Conservation (phyloP, 2,888 invertebrate genomes). For the Philonicus albiceps region DNA sequence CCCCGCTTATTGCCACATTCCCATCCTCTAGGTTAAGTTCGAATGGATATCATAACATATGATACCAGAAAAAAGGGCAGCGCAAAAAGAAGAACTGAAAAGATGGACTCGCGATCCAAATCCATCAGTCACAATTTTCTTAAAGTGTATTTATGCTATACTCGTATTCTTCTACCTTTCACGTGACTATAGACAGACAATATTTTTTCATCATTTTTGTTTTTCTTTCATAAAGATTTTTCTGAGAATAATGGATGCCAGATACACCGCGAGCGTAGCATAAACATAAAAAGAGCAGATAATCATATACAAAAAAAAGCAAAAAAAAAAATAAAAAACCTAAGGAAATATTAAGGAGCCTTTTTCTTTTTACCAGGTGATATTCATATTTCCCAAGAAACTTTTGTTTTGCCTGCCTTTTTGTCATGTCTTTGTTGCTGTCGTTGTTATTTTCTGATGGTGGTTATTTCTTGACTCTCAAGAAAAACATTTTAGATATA, state of each 20-base stretch:
- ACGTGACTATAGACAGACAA: background rate
- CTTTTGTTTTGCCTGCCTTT: background rate
- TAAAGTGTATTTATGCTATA: background rate
- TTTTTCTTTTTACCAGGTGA: background rate
- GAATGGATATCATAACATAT: background rate
- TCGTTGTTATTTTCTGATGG: background rate
- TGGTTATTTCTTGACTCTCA: background rate
- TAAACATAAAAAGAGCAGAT: background rate
- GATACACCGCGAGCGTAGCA: background rate
- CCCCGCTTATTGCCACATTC: background rate
- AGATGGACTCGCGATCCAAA: background rate
- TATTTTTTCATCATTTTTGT: background rate
- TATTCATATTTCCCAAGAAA: background rate
- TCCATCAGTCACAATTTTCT: background rate
- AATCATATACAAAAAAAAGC: background rate
- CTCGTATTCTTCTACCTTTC: background rate
- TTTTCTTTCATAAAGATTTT: background rate
- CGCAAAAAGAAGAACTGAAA: background rate
- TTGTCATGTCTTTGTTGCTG: background rate
- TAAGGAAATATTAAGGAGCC: background rate
- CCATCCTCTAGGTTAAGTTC: background rate
- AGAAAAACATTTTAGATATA: constrained; percentile 20
- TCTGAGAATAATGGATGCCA: background rate
- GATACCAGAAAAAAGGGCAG: background rate
- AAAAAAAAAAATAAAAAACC: background rate